Percentiles rank a stretch among this genome's conserved stretches.
These are phyloP conservation scores for Pedionomus torquatus DNA, from an alignment of 2,113 vertebrate species.

Conservation along the genomic window DNA sequence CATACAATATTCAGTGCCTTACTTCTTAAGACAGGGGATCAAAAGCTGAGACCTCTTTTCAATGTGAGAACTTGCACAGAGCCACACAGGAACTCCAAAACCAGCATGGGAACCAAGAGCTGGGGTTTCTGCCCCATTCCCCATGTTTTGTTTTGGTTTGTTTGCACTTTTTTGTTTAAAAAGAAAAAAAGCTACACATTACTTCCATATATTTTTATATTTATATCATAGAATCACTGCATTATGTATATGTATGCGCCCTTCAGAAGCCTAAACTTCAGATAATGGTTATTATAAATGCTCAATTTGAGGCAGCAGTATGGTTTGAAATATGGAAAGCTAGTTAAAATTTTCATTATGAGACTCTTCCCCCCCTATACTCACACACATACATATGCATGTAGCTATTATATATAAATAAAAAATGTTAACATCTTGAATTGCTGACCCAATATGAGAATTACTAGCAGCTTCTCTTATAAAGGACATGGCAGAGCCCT, in stretches of 20 bases:
- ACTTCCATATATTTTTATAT: background rate
- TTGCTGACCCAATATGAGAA: constrained; percentile 34
- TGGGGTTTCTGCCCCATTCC: background rate
- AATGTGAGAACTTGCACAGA: background rate
- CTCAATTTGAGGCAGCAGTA: background rate
- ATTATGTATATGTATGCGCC: background rate
- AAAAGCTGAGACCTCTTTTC: background rate
- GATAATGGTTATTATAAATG: background rate
- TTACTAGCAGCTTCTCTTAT: constrained; percentile 6
- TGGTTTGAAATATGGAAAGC: background rate
- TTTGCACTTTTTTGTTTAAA: background rate
- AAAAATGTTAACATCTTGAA: background rate
- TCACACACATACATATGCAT: background rate
- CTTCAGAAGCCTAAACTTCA: background rate
- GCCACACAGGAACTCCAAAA: background rate
- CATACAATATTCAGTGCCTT: background rate
- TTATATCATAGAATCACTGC: background rate
- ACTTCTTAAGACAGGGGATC: background rate
- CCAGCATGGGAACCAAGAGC: background rate
- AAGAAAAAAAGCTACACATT: background rate
- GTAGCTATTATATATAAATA: background rate
- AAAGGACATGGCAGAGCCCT: constrained; percentile 32
- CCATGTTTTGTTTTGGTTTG: background rate
- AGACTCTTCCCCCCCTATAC: background rate
- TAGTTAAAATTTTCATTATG: background rate